Conservation (phyloP, 2,797 vertebrate species). For the Tinamus major region DNA sequence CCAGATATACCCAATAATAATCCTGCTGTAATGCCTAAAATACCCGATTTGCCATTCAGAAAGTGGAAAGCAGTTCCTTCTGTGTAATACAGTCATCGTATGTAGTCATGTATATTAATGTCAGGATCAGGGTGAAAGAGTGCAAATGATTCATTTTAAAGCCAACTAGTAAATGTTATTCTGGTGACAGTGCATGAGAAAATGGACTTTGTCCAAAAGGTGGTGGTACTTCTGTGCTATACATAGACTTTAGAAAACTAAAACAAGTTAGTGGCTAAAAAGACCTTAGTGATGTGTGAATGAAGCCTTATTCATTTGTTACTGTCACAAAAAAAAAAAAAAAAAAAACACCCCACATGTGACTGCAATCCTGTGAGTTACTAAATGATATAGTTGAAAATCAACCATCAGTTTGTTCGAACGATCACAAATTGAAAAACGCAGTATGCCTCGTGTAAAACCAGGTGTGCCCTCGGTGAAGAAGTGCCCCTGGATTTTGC, state of each 20-base stretch:
- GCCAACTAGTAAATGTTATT: not conserved
- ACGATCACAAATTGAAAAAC: not conserved
- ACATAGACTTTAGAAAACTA: not conserved
- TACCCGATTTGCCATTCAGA: not conserved
- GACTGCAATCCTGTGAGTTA: not conserved
- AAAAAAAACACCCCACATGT: not conserved
- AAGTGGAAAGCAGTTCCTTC: not conserved
- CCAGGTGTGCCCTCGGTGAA: not conserved
- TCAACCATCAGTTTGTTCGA: not conserved
- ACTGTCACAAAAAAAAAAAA: not conserved
- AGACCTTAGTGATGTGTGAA: accelerated
- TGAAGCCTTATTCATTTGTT: not conserved
- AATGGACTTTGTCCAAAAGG: not conserved
- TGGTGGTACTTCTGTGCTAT: not conserved
- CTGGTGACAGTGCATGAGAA: not conserved
- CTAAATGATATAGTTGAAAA: not conserved
- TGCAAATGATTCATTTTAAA: not conserved
- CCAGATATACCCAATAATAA: not conserved
- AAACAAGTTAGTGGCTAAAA: not conserved
- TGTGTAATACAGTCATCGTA: not conserved
- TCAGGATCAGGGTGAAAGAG: not conserved
- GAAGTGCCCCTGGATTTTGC: not conserved
- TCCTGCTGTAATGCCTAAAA: not conserved
- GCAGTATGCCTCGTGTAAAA: not conserved
- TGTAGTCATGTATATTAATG: not conserved